Evolutionary conservation across 92 coral and sea anemone genomes (phyloP).

Genomic region (Porites rus): DNA sequence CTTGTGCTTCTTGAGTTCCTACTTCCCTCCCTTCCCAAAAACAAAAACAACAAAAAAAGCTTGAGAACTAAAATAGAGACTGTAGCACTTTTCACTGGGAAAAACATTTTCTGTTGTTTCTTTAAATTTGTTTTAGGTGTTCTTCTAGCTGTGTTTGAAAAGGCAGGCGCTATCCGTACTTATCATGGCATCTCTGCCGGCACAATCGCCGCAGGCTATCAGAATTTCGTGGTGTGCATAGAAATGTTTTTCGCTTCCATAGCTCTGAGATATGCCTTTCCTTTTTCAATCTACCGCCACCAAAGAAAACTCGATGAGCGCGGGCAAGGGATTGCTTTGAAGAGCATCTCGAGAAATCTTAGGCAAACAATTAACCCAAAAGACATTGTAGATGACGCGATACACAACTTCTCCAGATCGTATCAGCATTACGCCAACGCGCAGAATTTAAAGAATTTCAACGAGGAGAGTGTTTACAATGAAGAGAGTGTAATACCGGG

Average conservation of each 20-base stretch:
- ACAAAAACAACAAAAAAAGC: neutral
- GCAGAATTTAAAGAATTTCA: conserved; percentile 60
- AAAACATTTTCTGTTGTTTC: neutral
- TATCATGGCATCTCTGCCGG: conserved; percentile 94
- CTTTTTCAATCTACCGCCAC: conserved; percentile 87
- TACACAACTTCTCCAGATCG: conserved; percentile 97
- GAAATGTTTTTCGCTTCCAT: conserved; percentile 99
- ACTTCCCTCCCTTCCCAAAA: too few species aligned
- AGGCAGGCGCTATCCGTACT: conserved; percentile 88
- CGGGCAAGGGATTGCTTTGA: conserved; percentile 96
- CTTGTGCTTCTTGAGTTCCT: too few species aligned
- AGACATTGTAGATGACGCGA: conserved; percentile 97
- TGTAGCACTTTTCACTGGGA: too few species aligned
- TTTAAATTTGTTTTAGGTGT: conserved; percentile 68
- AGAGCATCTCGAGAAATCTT: conserved; percentile 92
- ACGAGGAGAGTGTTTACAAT: conserved; percentile 59
- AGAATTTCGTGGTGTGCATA: conserved; percentile 94
- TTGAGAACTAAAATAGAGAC: neutral
- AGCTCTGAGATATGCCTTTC: conserved; percentile 93
- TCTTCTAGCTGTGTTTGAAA: conserved; percentile 89
- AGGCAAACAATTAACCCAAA: conserved; percentile 96
- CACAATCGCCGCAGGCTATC: conserved; percentile 97
- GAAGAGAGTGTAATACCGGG: conserved; percentile 58
- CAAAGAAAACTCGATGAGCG: conserved; percentile 91
- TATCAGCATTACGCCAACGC: conserved; percentile 97